phyloP scores from a whole-genome alignment of 2,113 vertebrate species.

The Thinocorus orbignyianus region DNA sequence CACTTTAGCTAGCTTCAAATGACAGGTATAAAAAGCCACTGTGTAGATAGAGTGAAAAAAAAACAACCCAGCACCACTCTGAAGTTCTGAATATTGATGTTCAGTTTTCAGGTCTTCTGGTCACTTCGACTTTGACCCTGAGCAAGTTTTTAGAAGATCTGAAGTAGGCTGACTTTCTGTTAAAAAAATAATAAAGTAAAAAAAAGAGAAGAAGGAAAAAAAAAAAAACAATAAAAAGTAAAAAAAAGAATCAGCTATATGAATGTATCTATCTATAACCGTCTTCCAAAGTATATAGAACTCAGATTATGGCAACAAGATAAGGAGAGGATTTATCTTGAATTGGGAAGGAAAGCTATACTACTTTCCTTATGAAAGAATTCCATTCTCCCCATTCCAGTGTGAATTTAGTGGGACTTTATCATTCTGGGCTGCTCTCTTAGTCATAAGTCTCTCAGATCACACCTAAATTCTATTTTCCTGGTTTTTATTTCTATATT shows the following conservation, averaged over 20 bases:
- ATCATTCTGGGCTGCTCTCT: neutral
- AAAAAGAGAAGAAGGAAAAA: no score
- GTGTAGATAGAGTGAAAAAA: neutral
- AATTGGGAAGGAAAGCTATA: neutral
- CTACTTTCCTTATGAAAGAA: neutral
- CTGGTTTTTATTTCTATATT: neutral
- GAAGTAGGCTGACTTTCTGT: neutral
- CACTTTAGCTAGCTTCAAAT: neutral
- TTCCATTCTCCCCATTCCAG: neutral
- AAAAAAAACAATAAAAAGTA: fast-evolving
- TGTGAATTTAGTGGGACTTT: neutral
- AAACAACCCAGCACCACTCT: fast-evolving
- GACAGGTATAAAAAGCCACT: neutral
- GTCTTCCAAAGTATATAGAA: neutral
- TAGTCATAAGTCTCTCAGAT: neutral
- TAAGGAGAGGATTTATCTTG: neutral
- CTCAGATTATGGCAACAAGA: neutral
- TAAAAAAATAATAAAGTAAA: neutral
- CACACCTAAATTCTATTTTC: neutral
- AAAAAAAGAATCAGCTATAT: fast-evolving
- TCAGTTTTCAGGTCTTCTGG: neutral
- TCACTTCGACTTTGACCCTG: neutral
- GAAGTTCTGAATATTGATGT: neutral
- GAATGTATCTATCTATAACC: neutral
- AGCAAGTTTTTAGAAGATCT: neutral